phyloP scores from a whole-genome alignment of 1,140 invertebrate genomes.

The Caenorhabditis briggsae region DNA sequence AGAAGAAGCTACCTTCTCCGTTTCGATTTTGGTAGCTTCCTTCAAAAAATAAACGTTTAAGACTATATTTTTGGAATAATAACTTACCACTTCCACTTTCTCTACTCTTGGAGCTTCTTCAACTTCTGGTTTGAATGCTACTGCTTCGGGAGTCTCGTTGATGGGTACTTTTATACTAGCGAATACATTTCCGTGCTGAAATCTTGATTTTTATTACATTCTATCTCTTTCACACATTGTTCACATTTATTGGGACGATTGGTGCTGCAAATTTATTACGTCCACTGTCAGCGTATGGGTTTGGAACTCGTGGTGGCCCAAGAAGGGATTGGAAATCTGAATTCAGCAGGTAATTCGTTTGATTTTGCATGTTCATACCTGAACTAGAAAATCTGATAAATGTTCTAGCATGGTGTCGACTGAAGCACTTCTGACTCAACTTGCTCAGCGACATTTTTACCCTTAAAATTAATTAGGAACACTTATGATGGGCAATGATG shows the following conservation, averaged over 20 bases:
- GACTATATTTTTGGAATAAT: background rate
- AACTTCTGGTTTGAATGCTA: conserved; percentile 25
- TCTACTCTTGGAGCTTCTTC: conserved; percentile 12
- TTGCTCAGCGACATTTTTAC: conserved; percentile 49
- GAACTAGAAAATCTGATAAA: conserved; percentile 46
- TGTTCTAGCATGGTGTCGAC: conserved; percentile 24
- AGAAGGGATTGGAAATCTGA: conserved; percentile 38
- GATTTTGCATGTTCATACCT: background rate
- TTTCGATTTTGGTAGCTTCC: conserved; percentile 24
- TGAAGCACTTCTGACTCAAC: conserved; percentile 37
- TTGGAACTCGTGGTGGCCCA: background rate
- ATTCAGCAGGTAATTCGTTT: too few relatives aligned
- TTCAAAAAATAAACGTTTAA: background rate
- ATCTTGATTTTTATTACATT: background rate
- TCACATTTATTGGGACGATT: conserved; percentile 21
- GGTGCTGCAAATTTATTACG: background rate
- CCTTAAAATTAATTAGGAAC: background rate
- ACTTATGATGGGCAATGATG: background rate
- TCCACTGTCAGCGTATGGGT: conserved; percentile 5
- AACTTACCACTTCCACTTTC: background rate
- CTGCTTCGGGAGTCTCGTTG: conserved; percentile 6
- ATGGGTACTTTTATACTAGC: conserved; percentile 27
- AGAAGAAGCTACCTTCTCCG: background rate
- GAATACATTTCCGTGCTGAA: conserved; percentile 36
- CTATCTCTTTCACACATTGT: too few relatives aligned